Evolutionary conservation across 2,797 vertebrate species (phyloP).

Genomic region (Protosalanx chinensis): DNA sequence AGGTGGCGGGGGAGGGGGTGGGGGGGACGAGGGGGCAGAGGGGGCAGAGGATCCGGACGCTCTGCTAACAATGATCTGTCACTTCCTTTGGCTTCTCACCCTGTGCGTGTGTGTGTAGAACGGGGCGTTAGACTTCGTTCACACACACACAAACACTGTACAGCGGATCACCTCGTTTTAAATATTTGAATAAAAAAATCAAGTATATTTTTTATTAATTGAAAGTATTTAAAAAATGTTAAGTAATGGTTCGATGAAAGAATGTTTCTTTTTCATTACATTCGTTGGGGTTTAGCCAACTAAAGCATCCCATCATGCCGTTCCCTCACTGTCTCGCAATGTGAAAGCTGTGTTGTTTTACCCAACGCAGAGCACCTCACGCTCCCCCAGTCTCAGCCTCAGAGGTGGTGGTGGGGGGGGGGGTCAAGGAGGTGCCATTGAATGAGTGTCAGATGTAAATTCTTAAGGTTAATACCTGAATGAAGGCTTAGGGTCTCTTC

Average conservation of each 20-base stretch:
- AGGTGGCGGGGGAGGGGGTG: conserved; percentile 46
- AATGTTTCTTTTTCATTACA: too few species aligned
- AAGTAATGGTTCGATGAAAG: too few species aligned
- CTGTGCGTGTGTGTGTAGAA: conserved; percentile 35
- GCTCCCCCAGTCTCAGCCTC: conserved; percentile 41
- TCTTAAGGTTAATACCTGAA: conserved; percentile 68
- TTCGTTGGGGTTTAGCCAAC: background rate
- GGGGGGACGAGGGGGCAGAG: conserved; percentile 31
- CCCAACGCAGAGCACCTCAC: conserved; percentile 49
- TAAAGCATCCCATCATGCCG: too few species aligned
- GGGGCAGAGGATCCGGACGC: conserved; percentile 33
- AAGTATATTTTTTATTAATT: background rate
- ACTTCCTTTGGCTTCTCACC: conserved; percentile 35
- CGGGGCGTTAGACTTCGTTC: conserved; percentile 39
- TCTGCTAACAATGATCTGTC: conserved; percentile 65
- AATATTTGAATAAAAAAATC: background rate
- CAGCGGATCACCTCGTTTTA: background rate
- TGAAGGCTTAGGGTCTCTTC: conserved; percentile 50
- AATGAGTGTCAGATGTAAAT: conserved; percentile 65
- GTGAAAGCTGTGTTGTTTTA: background rate
- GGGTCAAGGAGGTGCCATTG: conserved; percentile 61
- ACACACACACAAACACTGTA: conserved; percentile 17
- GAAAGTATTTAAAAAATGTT: background rate
- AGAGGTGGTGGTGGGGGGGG: conserved; percentile 36
- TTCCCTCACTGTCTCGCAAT: background rate